Evolutionary conservation across 2,888 invertebrate genomes (phyloP), one percentile per base, ranked within the genome.

Genomic region (Campopleginae sp.): DNA sequence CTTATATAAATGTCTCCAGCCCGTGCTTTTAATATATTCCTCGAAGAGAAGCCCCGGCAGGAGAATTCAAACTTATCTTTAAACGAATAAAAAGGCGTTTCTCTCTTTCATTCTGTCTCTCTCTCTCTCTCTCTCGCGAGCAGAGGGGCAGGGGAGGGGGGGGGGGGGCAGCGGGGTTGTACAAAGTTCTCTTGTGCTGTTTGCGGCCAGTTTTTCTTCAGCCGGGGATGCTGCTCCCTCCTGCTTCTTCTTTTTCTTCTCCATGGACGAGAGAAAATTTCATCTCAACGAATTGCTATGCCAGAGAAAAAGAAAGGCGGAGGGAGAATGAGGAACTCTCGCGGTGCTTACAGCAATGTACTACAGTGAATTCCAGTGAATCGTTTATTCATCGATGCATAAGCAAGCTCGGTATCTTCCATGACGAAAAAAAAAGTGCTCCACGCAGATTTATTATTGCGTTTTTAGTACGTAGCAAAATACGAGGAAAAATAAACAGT

Each of bases 1-100:
- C 81, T 85, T 85, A 85, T 70, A 82, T 81, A 85, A 84, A 85
- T 78, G 84, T 78, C 81, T 81, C 75, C 27, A 68, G 70, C 74
- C 27, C 42, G 31, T 70, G 78, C 58, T 58, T 54, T 80, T 80
- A 74, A 80, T 80, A 66, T 80, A 74, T 79, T 79, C 82, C 31
- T 27, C 75, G 79, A 85, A 76, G 81, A 71, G 61, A 58, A 19
- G 38, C 38, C 65, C 23, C 58, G 70, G 61, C 46, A 71, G 58
- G 54, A 74, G 54, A 74, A 80, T 80, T 80, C 72, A 74, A 74
- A 80, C 54, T 80, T 74, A 74, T 80, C 65, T 80, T 66, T 54
- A 65, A 74, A 80, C 65, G 65, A 74, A 80, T 74, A 66, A 66
- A 80, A 80, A 72, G 46, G 65, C 66, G 44, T 66, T 74, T 80